phyloP scores from a whole-genome alignment of 37 sponge, comb jelly and placozoan species.

The Haliclona indistincta region DNA sequence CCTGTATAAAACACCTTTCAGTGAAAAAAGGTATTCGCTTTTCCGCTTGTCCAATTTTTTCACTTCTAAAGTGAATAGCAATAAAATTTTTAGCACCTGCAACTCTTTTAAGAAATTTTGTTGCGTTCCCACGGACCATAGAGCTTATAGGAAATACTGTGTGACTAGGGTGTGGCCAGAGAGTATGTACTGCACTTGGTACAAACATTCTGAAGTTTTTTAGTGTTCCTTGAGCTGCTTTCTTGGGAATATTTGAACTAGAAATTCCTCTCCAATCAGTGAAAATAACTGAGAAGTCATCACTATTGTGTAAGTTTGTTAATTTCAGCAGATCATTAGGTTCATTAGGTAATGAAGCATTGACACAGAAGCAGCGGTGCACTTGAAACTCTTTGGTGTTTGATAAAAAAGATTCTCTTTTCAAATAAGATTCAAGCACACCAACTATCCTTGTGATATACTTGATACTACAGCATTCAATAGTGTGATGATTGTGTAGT shows the following conservation, averaged over 20 bases:
- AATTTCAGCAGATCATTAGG: constrained; percentile 1
- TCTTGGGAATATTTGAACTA: neutral
- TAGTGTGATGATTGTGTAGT: neutral
- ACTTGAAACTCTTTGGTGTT: too few species aligned
- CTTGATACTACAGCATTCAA: neutral
- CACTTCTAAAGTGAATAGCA: constrained; percentile 47
- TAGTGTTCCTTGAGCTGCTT: constrained; percentile 21
- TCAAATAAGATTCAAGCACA: too few species aligned
- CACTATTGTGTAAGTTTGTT: neutral
- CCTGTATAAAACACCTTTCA: constrained; percentile 3
- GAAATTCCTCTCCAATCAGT: constrained; percentile 47
- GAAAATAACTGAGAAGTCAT: constrained; percentile 19
- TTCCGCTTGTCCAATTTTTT: constrained; percentile 33
- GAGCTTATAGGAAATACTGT: neutral
- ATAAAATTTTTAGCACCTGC: neutral
- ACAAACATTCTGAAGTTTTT: neutral
- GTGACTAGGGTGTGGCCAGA: neutral
- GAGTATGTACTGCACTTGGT: neutral
- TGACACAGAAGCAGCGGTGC: constrained; percentile 31
- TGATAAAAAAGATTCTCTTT: too few species aligned
- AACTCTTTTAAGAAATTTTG: neutral
- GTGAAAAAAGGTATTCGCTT: constrained; percentile 12
- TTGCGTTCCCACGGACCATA: neutral
- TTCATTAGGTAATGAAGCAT: constrained; percentile 4
- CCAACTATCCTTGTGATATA: neutral